Conservation (phyloP, 1,140 invertebrate species). For the Diachasma alloeum region DNA sequence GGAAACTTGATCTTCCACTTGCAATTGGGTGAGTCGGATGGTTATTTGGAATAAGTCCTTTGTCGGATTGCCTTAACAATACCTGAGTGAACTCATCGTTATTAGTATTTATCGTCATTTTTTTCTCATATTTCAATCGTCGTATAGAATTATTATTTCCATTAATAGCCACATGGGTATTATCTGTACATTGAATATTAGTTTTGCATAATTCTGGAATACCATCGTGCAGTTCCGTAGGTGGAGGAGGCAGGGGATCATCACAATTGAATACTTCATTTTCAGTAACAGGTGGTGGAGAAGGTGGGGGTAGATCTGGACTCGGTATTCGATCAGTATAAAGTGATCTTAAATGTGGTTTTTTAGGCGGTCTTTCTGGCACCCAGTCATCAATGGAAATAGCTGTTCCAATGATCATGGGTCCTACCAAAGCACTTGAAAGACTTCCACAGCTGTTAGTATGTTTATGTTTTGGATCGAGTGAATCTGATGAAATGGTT, state of each 20-base stretch:
- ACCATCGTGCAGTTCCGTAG: constrained; percentile 47
- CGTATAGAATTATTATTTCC: constrained; percentile 46
- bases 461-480: constrained; percentile 65
- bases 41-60: constrained; percentile 40
- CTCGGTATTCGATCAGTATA: constrained; percentile 70
- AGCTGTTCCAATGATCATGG: constrained; percentile 71
- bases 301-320: constrained; percentile 77
- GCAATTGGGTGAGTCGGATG: too few species aligned
- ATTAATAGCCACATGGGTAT: constrained; percentile 44
- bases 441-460: constrained; percentile 72
- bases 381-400: constrained; percentile 77
- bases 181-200: background rate
- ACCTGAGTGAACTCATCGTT: background rate
- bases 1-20: constrained; percentile 57
- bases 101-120: background rate
- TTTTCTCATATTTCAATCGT: constrained; percentile 45
- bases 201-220: constrained; percentile 38
- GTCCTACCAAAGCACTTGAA: constrained; percentile 69
- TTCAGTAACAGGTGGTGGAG: constrained; percentile 70
- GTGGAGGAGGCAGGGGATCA: constrained; percentile 77
- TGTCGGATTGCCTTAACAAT: constrained; percentile 33
- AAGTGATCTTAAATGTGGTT: constrained; percentile 72
- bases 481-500: constrained; percentile 37
- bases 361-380: constrained; percentile 78
- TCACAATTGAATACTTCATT: constrained; percentile 72